These are phyloP conservation scores for Nasonovia ribisnigri DNA, from an alignment of 2,888 invertebrate genomes.

Conservation along the genomic window DNA sequence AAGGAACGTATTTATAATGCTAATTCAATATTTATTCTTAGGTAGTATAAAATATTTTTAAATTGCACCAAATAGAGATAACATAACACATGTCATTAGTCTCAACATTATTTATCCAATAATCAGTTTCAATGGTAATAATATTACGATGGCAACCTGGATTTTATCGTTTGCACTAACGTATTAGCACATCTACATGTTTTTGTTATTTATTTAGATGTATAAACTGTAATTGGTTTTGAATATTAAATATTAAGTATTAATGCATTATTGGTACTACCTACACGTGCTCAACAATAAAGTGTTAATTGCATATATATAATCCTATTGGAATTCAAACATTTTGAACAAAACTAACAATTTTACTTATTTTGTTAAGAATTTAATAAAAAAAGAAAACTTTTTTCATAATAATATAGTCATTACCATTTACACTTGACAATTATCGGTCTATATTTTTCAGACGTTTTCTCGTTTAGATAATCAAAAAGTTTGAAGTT, in stretches of 20 bases:
- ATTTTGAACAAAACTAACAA: not conserved
- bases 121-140: not conserved
- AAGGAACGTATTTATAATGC: constrained; percentile 1
- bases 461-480: not conserved
- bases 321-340: not conserved
- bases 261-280: not conserved
- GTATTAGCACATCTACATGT: not conserved
- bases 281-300: not conserved
- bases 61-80: not conserved
- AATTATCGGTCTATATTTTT: constrained; percentile 5
- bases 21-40: not conserved
- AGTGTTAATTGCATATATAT: not conserved
- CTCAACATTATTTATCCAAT: not conserved
- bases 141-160: not conserved
- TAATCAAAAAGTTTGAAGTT: not conserved
- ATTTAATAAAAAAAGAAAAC: not conserved
- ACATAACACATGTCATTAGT: not conserved
- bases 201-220: not conserved
- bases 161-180: not conserved
- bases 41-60: not conserved
- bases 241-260: not conserved
- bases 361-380: not conserved
- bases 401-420: constrained; percentile 10
- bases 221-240: not conserved
- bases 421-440: not conserved